phyloP scores from a whole-genome alignment of 2,113 vertebrate species.

The Clinocottus analis region DNA sequence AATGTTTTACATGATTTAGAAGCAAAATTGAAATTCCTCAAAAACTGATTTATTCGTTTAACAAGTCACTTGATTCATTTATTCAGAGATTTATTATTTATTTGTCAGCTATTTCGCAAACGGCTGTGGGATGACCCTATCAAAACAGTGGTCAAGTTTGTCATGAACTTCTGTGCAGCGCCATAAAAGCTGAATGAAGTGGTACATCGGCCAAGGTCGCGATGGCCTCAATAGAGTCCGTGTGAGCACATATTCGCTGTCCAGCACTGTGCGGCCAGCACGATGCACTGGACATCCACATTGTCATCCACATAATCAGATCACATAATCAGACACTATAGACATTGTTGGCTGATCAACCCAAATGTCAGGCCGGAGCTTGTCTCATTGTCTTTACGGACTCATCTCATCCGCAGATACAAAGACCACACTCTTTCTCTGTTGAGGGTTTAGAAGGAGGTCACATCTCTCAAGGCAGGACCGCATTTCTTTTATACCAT shows the following conservation, averaged over 20 bases:
- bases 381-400: slow-evolving; percentile 52
- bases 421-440: slow-evolving; percentile 68
- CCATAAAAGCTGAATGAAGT: slow-evolving; percentile 50
- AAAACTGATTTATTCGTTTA: neutral
- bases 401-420: slow-evolving; percentile 66
- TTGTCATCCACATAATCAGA: slow-evolving; percentile 51
- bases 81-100: slow-evolving; percentile 23
- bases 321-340: slow-evolving; percentile 58
- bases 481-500: slow-evolving; percentile 71
- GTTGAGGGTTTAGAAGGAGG: slow-evolving; percentile 67
- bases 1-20: slow-evolving; percentile 1
- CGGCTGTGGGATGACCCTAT: slow-evolving; percentile 32
- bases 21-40: neutral
- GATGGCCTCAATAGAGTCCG: slow-evolving; percentile 33
- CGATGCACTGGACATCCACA: slow-evolving; percentile 28
- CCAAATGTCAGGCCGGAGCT: slow-evolving; percentile 69
- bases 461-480: slow-evolving; percentile 59
- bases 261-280: slow-evolving; percentile 31
- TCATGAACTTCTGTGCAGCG: slow-evolving; percentile 36
- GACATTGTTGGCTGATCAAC: slow-evolving; percentile 61
- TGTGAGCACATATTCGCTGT: slow-evolving; percentile 30
- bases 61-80: slow-evolving; percentile 16
- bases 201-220: slow-evolving; percentile 19
- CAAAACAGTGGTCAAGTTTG: slow-evolving; percentile 50
- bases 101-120: slow-evolving; percentile 27